These are phyloP conservation scores for Vipera latastei DNA, from an alignment of 2,797 vertebrate species.

Conservation along the genomic window DNA sequence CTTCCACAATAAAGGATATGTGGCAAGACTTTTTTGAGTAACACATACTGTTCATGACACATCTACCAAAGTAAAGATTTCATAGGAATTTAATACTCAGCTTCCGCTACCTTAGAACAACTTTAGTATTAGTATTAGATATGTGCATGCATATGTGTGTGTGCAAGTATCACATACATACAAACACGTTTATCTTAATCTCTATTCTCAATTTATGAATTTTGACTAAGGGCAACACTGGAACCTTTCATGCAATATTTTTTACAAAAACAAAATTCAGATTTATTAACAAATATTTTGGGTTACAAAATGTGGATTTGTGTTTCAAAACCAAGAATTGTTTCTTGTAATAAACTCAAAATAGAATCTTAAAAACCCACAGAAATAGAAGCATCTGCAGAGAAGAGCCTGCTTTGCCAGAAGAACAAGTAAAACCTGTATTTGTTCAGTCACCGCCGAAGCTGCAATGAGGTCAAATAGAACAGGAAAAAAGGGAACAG, in stretches of 20 bases:
- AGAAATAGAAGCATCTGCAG: background rate
- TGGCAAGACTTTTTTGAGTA: background rate
- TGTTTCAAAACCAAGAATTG: background rate
- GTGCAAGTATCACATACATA: background rate
- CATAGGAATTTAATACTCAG: background rate
- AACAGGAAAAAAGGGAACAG: background rate
- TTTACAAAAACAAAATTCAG: background rate
- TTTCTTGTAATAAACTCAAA: background rate
- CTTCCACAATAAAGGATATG: background rate
- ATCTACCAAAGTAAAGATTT: background rate
- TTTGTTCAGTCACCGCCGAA: background rate
- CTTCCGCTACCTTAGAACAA: background rate
- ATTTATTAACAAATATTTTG: background rate
- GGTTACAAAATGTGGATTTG: background rate
- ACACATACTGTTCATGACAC: background rate
- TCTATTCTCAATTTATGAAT: background rate
- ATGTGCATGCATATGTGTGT: background rate
- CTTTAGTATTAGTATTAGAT: background rate
- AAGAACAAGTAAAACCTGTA: background rate
- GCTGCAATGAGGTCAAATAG: background rate
- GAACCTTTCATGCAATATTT: background rate
- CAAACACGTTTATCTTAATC: background rate
- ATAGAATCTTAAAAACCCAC: background rate
- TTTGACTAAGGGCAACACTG: background rate
- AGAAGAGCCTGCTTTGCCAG: background rate